Evolutionary conservation across 2,113 vertebrate species (phyloP).

Genomic region (Agapornis roseicollis): DNA sequence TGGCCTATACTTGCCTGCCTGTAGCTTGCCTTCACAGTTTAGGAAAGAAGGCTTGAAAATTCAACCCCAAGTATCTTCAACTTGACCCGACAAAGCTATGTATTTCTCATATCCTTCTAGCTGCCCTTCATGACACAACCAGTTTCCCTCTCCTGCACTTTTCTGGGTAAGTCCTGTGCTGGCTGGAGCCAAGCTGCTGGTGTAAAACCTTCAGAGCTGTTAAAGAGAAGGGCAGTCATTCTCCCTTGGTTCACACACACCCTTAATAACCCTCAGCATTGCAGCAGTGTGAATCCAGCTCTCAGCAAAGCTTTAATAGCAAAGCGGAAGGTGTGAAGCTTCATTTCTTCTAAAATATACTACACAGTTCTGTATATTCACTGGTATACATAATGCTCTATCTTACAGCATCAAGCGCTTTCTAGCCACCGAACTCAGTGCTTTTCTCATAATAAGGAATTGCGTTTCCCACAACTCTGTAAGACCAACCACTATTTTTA

Average conservation of each 20-base stretch:
- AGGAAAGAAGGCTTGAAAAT: neutral
- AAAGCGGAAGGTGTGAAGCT: slow-evolving; percentile 34
- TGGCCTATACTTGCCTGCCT: slow-evolving; percentile 22
- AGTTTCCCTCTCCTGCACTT: neutral
- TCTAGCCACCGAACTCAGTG: neutral
- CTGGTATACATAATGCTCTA: neutral
- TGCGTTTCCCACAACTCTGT: slow-evolving; percentile 8
- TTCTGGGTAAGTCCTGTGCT: neutral
- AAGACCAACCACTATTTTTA: slow-evolving; percentile 15
- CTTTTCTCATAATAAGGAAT: slow-evolving; percentile 1
- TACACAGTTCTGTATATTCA: neutral
- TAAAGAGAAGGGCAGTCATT: neutral
- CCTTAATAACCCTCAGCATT: neutral
- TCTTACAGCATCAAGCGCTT: neutral
- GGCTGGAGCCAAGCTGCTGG: neutral
- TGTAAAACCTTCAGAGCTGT: neutral
- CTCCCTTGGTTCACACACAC: neutral
- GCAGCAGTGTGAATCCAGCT: slow-evolving; percentile 15
- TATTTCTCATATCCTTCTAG: neutral
- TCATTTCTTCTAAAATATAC: slow-evolving; percentile 52
- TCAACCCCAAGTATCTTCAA: neutral
- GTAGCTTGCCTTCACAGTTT: neutral
- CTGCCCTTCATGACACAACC: neutral
- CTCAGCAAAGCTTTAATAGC: slow-evolving; percentile 24
- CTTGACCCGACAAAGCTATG: neutral